These are phyloP conservation scores for Semicossyphus pulcher DNA, from an alignment of 2,113 vertebrate genomes.

Conservation along the genomic window DNA sequence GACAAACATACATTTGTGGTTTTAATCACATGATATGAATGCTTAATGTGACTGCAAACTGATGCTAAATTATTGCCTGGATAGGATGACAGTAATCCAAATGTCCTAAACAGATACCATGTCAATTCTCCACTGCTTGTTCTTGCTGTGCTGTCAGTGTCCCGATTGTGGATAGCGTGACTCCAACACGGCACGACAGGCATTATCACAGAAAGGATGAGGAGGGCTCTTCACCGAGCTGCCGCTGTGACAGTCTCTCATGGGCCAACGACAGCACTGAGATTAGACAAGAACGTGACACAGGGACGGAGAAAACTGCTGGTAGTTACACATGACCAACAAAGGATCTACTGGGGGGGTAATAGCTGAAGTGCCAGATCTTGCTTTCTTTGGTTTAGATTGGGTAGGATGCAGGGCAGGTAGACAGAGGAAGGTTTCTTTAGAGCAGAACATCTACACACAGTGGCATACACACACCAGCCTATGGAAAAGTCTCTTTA, in stretches of 20 bases:
- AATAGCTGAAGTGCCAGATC: not conserved
- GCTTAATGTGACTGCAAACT: not conserved
- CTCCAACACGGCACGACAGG: slow-evolving; percentile 56
- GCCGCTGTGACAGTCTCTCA: slow-evolving; percentile 57
- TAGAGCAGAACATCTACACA: not conserved
- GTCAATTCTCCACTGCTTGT: not conserved
- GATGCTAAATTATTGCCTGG: not conserved
- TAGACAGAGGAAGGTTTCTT: not conserved
- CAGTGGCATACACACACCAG: not conserved
- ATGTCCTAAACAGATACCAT: not conserved
- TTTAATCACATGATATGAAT: not conserved
- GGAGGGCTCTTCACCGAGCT: slow-evolving; percentile 69
- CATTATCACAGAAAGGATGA: slow-evolving; percentile 68
- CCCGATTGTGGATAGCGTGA: slow-evolving; percentile 37
- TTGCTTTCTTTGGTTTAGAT: not conserved
- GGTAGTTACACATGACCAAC: slow-evolving; percentile 26
- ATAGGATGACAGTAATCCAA: not conserved
- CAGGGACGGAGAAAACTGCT: slow-evolving; percentile 17
- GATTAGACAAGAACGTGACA: slow-evolving; percentile 69
- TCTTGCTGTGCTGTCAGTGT: slow-evolving; percentile 22
- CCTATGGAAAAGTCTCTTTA: not conserved
- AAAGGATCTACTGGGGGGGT: not conserved
- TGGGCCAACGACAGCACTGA: slow-evolving; percentile 65
- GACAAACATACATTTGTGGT: not conserved
- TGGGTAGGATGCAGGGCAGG: not conserved